Evolutionary conservation across 2,797 vertebrate genomes (phyloP).

Genomic region (Channa striata): DNA sequence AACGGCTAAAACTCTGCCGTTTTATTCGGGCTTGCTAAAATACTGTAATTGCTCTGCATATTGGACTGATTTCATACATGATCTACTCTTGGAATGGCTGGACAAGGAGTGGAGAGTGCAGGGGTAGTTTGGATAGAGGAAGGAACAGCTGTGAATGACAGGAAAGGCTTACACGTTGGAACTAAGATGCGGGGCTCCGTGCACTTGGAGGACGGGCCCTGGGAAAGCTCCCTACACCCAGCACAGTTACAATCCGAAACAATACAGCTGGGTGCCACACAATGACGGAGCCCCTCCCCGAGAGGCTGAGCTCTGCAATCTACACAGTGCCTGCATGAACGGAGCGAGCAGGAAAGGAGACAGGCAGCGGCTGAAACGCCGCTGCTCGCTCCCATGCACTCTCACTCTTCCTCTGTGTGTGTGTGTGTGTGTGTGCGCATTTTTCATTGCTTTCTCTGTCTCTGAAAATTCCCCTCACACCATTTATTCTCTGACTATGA

Average conservation of each 20-base stretch:
- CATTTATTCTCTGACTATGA: conserved; percentile 51
- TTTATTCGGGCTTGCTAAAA: neutral
- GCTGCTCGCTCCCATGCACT: neutral
- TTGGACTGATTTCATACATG: conserved; percentile 24
- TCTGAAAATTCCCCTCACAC: conserved; percentile 42
- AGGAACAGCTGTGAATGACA: conserved; percentile 85
- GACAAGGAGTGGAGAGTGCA: neutral
- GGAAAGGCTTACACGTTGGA: conserved; percentile 75
- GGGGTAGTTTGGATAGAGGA: conserved; percentile 70
- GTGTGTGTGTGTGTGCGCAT: conserved; percentile 30
- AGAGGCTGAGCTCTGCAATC: conserved; percentile 20
- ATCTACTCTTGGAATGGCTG: neutral
- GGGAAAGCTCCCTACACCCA: conserved; percentile 72
- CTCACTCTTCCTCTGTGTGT: conserved; percentile 15
- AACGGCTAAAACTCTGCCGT: neutral
- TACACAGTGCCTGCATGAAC: conserved; percentile 22
- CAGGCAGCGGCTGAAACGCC: conserved; percentile 10
- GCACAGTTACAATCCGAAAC: conserved; percentile 62
- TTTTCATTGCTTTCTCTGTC: conserved; percentile 46
- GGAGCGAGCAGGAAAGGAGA: neutral
- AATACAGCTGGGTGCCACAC: conserved; percentile 66
- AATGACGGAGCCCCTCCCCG: conserved; percentile 60
- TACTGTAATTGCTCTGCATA: neutral
- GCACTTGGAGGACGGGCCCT: conserved; percentile 67
- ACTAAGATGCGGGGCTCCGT: conserved; percentile 40